A percentile compares a stretch with the other conserved stretches of the same genome.
Evolutionary conservation across 2,113 vertebrate genomes (phyloP).

Genomic region (Scortum barcoo): DNA sequence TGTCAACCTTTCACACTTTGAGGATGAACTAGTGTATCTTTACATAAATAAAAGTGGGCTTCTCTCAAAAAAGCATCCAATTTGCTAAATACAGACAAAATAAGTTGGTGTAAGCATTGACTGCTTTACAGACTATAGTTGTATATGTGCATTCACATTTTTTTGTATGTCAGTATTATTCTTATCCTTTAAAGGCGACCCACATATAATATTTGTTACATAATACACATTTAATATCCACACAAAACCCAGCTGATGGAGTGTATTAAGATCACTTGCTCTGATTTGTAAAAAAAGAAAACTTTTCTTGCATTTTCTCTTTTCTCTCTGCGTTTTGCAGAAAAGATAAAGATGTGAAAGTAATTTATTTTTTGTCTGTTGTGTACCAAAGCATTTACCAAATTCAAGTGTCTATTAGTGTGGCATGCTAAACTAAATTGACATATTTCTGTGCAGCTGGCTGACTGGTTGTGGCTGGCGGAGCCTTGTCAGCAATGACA

Average conservation of each 20-base stretch:
- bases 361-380: neutral
- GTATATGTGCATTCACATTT: neutral
- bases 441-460: conserved; percentile 61
- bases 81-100: conserved; percentile 27
- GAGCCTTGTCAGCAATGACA: conserved; percentile 71
- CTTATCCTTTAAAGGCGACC: neutral
- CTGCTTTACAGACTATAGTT: neutral
- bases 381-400: conserved; percentile 34
- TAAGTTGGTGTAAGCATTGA: conserved; percentile 2
- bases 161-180: neutral
- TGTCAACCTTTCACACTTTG: conserved; percentile 64
- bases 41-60: conserved; percentile 49
- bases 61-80: neutral
- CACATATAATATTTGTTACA: neutral
- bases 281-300: neutral
- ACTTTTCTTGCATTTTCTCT: neutral
- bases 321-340: neutral
- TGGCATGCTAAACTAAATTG: conserved; percentile 62
- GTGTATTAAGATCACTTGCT: neutral
- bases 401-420: conserved; percentile 53
- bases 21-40: conserved; percentile 58
- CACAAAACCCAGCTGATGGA: neutral
- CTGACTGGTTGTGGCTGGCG: conserved; percentile 60
- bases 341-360: neutral
- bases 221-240: conserved; percentile 4